phyloP scores from a whole-genome alignment of 2,888 invertebrate species.

The Pandemis heparana region DNA sequence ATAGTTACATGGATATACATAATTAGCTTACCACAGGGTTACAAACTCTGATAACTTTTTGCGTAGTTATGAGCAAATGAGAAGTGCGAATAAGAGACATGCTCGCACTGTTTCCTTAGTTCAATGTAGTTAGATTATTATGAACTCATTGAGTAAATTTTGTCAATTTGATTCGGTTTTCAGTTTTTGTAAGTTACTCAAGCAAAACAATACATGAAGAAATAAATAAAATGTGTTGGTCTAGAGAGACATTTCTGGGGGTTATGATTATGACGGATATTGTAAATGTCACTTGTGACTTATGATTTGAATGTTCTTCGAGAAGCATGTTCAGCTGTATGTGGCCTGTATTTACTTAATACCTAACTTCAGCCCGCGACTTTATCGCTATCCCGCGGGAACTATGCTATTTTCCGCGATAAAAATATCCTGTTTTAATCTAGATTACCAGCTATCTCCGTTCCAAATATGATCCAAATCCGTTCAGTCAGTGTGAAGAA shows the following conservation, averaged over 20 bases:
- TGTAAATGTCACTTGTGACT: not conserved
- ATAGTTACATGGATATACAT: not conserved
- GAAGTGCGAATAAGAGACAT: conserved; percentile 27
- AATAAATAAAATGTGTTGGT: not conserved
- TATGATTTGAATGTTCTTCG: conserved; percentile 2
- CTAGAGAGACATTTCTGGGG: not conserved
- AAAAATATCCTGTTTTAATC: too few species aligned
- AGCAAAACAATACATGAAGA: not conserved
- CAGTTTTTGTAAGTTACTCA: not conserved
- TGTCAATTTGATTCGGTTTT: not conserved
- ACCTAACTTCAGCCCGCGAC: too few species aligned
- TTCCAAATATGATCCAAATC: too few species aligned
- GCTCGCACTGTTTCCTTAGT: not conserved
- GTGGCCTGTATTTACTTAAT: not conserved
- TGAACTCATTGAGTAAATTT: not conserved
- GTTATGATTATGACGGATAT: not conserved
- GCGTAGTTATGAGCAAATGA: conserved; percentile 14
- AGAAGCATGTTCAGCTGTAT: not conserved
- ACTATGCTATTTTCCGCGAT: too few species aligned
- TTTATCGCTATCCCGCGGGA: too few species aligned
- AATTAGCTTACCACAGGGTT: conserved; percentile 23
- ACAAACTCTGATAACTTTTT: conserved; percentile 19
- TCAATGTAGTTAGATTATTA: not conserved
- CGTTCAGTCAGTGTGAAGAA: too few species aligned
- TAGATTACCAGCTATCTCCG: too few species aligned